Percentiles rank a stretch among this genome's conserved stretches.
These are phyloP conservation scores for Sceloporus tristichus DNA, from an alignment of 2,113 vertebrate species.

Conservation along the genomic window DNA sequence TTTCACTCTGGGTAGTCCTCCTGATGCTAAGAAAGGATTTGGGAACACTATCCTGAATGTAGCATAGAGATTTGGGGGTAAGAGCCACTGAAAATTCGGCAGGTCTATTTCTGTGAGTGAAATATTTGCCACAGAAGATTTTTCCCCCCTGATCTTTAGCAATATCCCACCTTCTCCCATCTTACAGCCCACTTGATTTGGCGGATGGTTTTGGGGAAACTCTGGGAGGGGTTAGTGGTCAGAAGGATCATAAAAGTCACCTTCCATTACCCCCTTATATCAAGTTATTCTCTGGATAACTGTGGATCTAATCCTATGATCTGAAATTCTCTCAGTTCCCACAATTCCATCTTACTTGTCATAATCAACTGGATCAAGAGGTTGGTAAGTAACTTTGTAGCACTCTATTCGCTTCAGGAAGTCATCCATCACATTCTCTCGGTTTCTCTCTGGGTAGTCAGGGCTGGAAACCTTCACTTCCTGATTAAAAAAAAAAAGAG, in stretches of 20 bases:
- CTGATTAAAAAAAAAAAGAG: conserved; percentile 74
- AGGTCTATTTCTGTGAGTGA: not conserved
- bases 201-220: too few species aligned
- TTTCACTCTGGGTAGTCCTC: too few species aligned
- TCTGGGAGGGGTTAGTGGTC: not conserved
- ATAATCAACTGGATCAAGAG: conserved; percentile 89
- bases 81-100: not conserved
- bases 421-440: conserved; percentile 96
- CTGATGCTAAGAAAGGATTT: too few species aligned
- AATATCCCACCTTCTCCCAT: not conserved
- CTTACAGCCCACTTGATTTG: not conserved
- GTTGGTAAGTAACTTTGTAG: conserved; percentile 97
- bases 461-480: conserved; percentile 98
- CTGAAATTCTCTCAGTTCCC: not conserved
- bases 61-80: not conserved
- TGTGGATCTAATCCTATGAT: not conserved
- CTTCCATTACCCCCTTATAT: not conserved
- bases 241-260: not conserved
- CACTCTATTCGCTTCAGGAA: conserved; percentile 98
- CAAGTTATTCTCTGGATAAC: too few species aligned
- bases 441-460: conserved; percentile 92
- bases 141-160: too few species aligned
- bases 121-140: not conserved
- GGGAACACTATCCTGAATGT: not conserved
- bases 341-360: conserved; percentile 88